Evolutionary conservation across 2,113 vertebrate species (phyloP).

Genomic region (Megaleporinus macrocephalus): DNA sequence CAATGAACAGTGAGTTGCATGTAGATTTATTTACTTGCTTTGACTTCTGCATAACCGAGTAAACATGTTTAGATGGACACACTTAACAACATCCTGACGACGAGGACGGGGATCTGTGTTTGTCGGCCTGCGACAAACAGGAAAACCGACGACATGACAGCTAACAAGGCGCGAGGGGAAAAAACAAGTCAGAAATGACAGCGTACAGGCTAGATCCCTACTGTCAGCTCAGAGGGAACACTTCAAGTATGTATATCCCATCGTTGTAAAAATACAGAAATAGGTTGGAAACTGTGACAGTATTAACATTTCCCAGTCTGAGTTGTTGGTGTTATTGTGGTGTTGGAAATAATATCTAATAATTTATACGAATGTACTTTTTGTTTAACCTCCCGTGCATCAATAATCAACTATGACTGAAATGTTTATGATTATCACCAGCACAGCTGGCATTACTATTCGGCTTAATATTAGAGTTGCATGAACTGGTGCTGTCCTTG

Average conservation of each 20-base stretch:
- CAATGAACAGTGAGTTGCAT: background rate
- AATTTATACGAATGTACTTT: too few relatives aligned
- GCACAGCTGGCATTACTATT: too few relatives aligned
- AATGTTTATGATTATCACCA: too few relatives aligned
- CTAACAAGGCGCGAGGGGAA: background rate
- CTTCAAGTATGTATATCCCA: background rate
- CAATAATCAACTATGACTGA: too few relatives aligned
- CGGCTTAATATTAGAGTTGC: too few relatives aligned
- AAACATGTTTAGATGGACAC: background rate
- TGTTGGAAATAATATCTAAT: too few relatives aligned
- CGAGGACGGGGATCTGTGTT: background rate
- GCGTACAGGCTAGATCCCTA: background rate
- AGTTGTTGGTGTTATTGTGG: too few relatives aligned
- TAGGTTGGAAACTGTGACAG: too few relatives aligned
- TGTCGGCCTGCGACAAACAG: background rate
- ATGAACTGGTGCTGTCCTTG: too few relatives aligned
- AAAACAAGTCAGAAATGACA: background rate
- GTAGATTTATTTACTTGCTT: background rate
- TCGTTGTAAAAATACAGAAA: background rate
- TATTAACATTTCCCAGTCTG: too few relatives aligned
- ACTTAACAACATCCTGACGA: background rate
- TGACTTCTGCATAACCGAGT: background rate
- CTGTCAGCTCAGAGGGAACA: background rate
- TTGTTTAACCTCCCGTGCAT: too few relatives aligned
- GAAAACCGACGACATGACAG: conserved; percentile 1